phyloP scores from a whole-genome alignment of 1,140 invertebrate genomes.

The Metopolophium dirhodum region DNA sequence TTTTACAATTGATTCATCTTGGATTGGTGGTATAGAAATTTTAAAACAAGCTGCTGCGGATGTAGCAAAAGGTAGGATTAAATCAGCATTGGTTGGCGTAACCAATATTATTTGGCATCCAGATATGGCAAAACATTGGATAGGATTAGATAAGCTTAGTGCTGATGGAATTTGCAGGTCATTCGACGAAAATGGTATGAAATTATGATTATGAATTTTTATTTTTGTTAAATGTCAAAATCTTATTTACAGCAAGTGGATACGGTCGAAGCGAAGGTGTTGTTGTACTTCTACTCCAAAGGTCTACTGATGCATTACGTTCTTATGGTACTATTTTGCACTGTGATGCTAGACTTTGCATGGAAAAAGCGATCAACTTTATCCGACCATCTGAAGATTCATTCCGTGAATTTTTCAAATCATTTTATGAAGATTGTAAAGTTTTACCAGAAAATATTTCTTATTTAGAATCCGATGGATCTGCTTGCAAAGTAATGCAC shows the following conservation, averaged over 20 bases:
- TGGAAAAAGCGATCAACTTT: conserved; percentile 65
- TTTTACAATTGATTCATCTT: conserved; percentile 75
- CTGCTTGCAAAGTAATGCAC: conserved; percentile 63
- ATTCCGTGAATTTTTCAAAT: conserved; percentile 54
- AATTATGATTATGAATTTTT: neutral
- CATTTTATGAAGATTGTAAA: conserved; percentile 61
- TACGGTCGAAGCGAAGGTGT: conserved; percentile 73
- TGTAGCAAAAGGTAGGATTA: conserved; percentile 71
- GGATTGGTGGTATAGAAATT: conserved; percentile 73
- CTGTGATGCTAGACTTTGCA: conserved; percentile 68
- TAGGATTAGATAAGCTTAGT: conserved; percentile 69
- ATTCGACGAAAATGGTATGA: conserved; percentile 72
- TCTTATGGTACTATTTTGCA: conserved; percentile 70
- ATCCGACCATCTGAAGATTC: conserved; percentile 49
- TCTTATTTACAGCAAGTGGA: conserved; percentile 66
- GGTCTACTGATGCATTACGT: conserved; percentile 65
- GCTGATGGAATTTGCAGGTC: conserved; percentile 73
- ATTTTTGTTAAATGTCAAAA: neutral
- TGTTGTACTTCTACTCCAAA: conserved; percentile 69
- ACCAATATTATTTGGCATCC: conserved; percentile 71
- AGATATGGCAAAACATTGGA: conserved; percentile 69
- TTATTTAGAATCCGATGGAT: conserved; percentile 61
- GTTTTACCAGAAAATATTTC: conserved; percentile 67
- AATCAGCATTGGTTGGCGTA: conserved; percentile 75
- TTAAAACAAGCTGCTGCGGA: conserved; percentile 70